Evolutionary conservation across 2,797 vertebrate genomes (phyloP).

Genomic region (Rhadinocentrus ornatus): DNA sequence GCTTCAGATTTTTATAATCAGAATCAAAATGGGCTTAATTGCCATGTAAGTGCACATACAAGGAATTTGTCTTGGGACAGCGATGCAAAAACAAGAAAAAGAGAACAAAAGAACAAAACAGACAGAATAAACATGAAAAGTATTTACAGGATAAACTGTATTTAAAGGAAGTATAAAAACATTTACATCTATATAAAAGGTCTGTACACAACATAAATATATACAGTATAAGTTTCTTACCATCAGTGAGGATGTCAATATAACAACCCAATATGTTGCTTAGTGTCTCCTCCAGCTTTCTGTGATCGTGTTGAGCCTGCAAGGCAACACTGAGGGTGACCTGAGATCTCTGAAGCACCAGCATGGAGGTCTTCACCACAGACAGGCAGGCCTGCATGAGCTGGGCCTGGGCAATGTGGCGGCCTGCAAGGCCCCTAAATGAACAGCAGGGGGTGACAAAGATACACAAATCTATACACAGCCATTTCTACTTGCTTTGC

Average conservation of each 20-base stretch:
- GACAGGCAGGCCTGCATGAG: conserved; percentile 91
- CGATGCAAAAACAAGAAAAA: too few species aligned
- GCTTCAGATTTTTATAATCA: too few species aligned
- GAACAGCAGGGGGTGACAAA: conserved; percentile 63
- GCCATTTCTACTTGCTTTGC: too few species aligned
- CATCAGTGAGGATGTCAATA: conserved; percentile 85
- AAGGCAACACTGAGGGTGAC: conserved; percentile 68
- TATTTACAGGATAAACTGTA: too few species aligned
- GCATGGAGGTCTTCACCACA: conserved; percentile 89
- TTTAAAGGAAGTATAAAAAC: too few species aligned
- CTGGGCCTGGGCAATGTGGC: conserved; percentile 88
- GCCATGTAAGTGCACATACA: too few species aligned
- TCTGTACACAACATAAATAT: too few species aligned
- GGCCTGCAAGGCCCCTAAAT: conserved; percentile 85
- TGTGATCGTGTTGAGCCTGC: conserved; percentile 33
- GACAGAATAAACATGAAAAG: too few species aligned
- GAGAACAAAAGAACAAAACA: too few species aligned
- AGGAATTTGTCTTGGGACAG: too few species aligned
- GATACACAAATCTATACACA: conserved; percentile 15
- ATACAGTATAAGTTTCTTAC: conserved; percentile 72
- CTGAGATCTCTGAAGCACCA: conserved; percentile 88
- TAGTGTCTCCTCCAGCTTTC: conserved; percentile 79
- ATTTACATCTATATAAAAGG: too few species aligned
- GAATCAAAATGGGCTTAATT: too few species aligned
- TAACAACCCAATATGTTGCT: conserved; percentile 86